phyloP scores from a whole-genome alignment of 2,797 vertebrate genomes.

The Ataeniobius toweri region DNA sequence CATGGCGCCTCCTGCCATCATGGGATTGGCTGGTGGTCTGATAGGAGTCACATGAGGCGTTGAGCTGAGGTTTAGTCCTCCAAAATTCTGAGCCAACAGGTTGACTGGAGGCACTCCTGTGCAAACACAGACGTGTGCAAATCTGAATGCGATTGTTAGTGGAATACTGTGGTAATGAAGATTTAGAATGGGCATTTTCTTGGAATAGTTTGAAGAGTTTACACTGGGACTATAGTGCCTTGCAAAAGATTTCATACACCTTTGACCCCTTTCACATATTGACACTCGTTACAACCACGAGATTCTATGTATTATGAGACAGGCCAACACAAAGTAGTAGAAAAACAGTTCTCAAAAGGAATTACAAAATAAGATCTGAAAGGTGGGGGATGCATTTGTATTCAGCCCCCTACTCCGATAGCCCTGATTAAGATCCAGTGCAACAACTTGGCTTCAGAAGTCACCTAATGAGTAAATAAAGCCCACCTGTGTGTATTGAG shows the following conservation, averaged over 20 bases:
- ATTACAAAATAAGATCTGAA: too few relatives aligned
- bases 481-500: too few relatives aligned
- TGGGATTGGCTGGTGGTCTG: conserved; percentile 79
- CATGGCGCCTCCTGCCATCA: conserved; percentile 77
- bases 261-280: not conserved
- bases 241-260: not conserved
- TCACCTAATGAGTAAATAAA: too few relatives aligned
- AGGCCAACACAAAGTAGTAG: not conserved
- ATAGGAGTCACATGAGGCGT: conserved; percentile 81
- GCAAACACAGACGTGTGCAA: conserved; percentile 14
- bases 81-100: conserved; percentile 89
- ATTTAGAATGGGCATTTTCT: not conserved
- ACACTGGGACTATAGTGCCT: not conserved
- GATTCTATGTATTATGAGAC: not conserved
- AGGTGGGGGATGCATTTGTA: too few relatives aligned
- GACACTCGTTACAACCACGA: not conserved
- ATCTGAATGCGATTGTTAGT: conserved; percentile 8
- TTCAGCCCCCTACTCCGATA: too few relatives aligned
- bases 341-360: not conserved
- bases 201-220: not conserved
- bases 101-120: conserved; percentile 89
- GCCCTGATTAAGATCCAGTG: too few relatives aligned
- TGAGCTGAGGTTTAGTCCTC: conserved; percentile 88
- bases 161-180: not conserved
- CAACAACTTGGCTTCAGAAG: too few relatives aligned